A percentile compares a stretch with the other conserved stretches of the same genome.
These are phyloP conservation scores for Meleagris gallopavo DNA, from an alignment of 2,113 vertebrate genomes.

Conservation along the genomic window DNA sequence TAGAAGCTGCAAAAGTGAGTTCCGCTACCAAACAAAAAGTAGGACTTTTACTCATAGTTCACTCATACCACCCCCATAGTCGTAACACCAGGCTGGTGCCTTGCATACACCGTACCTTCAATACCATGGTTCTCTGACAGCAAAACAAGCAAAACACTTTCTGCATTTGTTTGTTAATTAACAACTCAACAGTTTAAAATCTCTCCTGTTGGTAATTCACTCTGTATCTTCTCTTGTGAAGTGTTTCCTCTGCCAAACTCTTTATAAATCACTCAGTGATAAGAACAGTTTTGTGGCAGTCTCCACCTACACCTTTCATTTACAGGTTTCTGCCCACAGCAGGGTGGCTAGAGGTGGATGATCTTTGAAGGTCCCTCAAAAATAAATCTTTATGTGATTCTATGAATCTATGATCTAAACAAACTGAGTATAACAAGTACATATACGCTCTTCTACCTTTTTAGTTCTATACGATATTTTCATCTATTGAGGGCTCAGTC, in stretches of 20 bases:
- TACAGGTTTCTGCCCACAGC: background rate
- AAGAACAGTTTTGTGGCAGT: background rate
- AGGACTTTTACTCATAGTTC: background rate
- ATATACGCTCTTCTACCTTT: background rate
- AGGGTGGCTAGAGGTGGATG: background rate
- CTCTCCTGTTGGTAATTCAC: background rate
- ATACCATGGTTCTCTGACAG: background rate
- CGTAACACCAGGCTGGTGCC: background rate
- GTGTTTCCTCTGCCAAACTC: background rate
- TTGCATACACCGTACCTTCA: background rate
- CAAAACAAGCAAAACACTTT: background rate
- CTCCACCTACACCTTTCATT: background rate
- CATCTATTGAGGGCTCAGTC: background rate
- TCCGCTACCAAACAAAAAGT: background rate
- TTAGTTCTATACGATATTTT: background rate
- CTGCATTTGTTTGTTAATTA: background rate
- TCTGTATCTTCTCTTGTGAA: background rate
- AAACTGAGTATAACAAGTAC: background rate
- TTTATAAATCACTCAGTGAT: background rate
- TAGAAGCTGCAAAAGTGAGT: background rate
- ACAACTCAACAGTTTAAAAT: background rate
- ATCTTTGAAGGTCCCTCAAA: background rate
- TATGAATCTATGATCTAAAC: background rate
- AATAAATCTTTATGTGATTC: background rate
- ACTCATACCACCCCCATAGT: background rate